Evolutionary conservation across 2,888 invertebrate genomes (phyloP).

Genomic region (Dicycla oo): DNA sequence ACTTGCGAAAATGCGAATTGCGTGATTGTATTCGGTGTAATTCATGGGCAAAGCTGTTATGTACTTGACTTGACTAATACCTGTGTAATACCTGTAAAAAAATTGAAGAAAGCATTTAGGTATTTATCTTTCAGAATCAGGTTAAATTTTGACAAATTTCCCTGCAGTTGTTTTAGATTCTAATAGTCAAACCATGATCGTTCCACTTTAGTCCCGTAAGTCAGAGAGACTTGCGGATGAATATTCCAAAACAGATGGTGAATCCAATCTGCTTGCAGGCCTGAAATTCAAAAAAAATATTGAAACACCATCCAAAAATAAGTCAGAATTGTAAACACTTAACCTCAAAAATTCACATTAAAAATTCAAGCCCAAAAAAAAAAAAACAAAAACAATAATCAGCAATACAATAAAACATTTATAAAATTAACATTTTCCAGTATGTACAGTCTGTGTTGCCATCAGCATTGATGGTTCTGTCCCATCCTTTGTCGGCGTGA

Average conservation of each 20-base stretch:
- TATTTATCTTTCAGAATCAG: neutral
- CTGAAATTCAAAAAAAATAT: neutral
- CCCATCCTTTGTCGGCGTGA: conserved; percentile 67
- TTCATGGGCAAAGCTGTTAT: conserved; percentile 35
- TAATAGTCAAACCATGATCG: neutral
- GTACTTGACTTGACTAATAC: too few species aligned
- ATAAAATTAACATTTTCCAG: conserved; percentile 61
- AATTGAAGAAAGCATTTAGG: neutral
- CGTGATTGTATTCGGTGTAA: conserved; percentile 53
- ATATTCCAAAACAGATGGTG: neutral
- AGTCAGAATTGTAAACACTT: neutral
- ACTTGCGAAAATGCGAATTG: conserved; percentile 57
- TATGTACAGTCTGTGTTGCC: conserved; percentile 38
- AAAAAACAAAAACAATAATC: neutral
- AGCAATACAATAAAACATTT: conserved; percentile 45
- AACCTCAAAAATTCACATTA: neutral
- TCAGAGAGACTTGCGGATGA: neutral
- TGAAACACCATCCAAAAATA: neutral
- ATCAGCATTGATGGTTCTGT: conserved; percentile 59
- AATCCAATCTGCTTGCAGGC: neutral
- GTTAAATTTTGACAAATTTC: too few species aligned
- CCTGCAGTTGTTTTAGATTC: neutral
- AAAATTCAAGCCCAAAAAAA: neutral
- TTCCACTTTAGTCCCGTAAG: neutral
- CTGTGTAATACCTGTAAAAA: neutral